Evolutionary conservation across 1,140 invertebrate species (phyloP), one percentile per base, ranked within the genome.

Genomic region (Chironomus tepperi): DNA sequence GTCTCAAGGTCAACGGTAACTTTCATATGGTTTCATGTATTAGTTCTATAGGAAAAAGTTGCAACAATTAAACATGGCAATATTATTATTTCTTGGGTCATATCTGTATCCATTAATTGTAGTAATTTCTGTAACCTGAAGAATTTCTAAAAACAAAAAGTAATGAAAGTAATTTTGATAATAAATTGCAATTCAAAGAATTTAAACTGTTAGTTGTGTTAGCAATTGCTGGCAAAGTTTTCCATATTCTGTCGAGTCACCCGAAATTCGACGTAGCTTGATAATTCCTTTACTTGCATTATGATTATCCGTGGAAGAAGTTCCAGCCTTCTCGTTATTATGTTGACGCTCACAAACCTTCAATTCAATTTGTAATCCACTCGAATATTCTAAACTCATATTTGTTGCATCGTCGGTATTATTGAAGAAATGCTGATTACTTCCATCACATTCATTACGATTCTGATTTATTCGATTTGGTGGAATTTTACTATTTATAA

Each of bases 181-280:
- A 34, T 34, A 34, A n/a, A n/a, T n/a, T n/a, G n/a, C n/a, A n/a
- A 34, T 34, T 57, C 9, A n/a, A 67, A 73, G 73, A 75, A 64
- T 21, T 77, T 82, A 91, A 81, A 90, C 90, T 76, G 90, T 91
- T 83, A 97, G 91, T 80, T 93, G 94, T 72, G 92, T 92, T 70
- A 97, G 92, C 74, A 97, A 84, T 81, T 96, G 93, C 79, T 95
- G 91, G 83, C 94, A 97, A 15, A 97, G 86, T 81, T 94, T 92
- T 76, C 91, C 93, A 80, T 96, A 97, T 80, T 95, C 92, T 75
- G 91, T 85, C 81, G 94, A 92, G 83, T 97, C 94, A 2, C 95
- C 95, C 0, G 94, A 96, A 76, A 97, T 94, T 80, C 94, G 86
- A 75, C 94, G 84, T 87, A 97, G 90, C 79, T 96, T 96, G 1